Evolutionary conservation across 2,797 vertebrate genomes (phyloP).

Genomic region (Lepilemur septentrionalis): DNA sequence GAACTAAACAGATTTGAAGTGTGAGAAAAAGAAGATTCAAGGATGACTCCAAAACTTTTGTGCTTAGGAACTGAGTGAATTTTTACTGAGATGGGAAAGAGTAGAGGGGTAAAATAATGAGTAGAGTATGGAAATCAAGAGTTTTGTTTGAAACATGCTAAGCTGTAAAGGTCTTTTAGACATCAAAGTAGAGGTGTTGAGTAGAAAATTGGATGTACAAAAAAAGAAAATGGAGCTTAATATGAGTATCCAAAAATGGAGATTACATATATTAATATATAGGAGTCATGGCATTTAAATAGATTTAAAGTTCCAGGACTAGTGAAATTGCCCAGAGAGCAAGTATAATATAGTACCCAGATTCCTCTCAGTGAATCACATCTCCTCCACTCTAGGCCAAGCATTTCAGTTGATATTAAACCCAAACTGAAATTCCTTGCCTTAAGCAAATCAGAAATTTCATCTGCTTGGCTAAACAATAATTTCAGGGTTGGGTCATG

Average conservation of each 20-base stretch:
- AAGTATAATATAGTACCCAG: neutral
- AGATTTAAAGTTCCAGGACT: neutral
- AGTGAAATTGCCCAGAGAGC: neutral
- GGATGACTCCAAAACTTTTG: neutral
- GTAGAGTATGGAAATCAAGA: neutral
- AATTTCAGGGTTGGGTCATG: neutral
- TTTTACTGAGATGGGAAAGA: neutral
- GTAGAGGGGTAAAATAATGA: neutral
- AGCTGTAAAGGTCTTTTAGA: neutral
- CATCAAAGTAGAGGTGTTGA: neutral
- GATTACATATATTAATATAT: neutral
- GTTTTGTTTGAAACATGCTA: neutral
- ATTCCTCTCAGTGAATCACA: neutral
- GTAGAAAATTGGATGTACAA: neutral
- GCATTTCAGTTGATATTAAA: neutral
- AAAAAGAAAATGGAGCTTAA: neutral
- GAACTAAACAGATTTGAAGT: neutral
- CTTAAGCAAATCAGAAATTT: neutral
- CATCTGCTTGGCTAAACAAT: neutral
- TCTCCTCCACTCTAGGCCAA: neutral
- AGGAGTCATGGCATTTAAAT: neutral
- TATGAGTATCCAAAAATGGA: neutral
- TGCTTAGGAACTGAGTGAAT: neutral
- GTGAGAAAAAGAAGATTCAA: neutral
- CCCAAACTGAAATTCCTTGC: neutral